Percentiles rank a stretch among this genome's conserved stretches.
Conservation (phyloP, 2,888 invertebrate species). For the Dryobota labecula region DNA sequence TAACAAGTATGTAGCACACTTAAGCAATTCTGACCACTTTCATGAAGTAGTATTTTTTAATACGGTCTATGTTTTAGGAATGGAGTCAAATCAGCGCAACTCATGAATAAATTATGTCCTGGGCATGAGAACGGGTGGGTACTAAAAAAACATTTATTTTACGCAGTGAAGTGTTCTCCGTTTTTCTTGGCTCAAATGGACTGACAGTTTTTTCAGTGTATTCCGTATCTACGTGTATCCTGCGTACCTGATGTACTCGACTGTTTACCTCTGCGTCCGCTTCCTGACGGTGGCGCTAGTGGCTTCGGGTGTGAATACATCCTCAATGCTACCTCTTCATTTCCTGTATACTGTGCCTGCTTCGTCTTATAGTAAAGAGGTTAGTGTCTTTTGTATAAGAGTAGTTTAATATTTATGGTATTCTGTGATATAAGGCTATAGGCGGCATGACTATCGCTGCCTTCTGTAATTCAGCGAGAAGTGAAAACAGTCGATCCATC, state of each 20-base stretch:
- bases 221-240: constrained; percentile 58
- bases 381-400: constrained; percentile 64
- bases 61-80: constrained; percentile 21
- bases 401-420: background rate
- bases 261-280: constrained; percentile 89
- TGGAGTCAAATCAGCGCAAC: background rate
- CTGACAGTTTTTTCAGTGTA: constrained; percentile 64
- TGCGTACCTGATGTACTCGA: constrained; percentile 90
- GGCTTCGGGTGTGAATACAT: constrained; percentile 89
- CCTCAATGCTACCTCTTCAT: constrained; percentile 84
- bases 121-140: constrained; percentile 13
- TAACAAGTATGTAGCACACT: background rate
- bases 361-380: constrained; percentile 90
- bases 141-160: background rate
- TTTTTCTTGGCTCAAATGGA: background rate
- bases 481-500: background rate
- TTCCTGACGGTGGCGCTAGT: constrained; percentile 90
- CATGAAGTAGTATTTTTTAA: background rate
- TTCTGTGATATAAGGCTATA: background rate
- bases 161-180: background rate
- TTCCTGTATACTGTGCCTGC: constrained; percentile 90
- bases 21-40: too few species aligned
- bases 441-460: background rate
- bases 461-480: background rate
- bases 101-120: constrained; percentile 21